phyloP scores from a whole-genome alignment of 2,113 vertebrate species.

The Falcunculus frontatus region DNA sequence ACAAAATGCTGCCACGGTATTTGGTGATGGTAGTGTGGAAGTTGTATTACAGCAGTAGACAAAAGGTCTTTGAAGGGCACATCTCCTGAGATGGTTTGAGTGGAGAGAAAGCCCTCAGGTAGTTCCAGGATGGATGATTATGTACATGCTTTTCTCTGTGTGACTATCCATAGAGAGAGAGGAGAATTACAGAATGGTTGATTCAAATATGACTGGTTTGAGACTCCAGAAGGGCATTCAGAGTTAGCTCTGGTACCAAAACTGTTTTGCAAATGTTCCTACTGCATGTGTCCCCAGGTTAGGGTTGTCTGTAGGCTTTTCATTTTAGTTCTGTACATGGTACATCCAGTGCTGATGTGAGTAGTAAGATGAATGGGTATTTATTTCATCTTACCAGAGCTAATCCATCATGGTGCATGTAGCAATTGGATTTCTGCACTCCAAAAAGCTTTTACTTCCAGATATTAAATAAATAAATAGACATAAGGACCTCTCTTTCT shows the following conservation, averaged over 20 bases:
- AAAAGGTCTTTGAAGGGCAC: background rate
- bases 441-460: conserved; percentile 47
- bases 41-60: background rate
- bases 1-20: background rate
- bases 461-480: conserved; percentile 64
- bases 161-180: background rate
- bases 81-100: background rate
- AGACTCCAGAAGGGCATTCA: background rate
- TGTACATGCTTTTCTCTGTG: background rate
- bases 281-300: background rate
- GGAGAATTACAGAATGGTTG: background rate
- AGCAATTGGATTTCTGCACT: conserved; percentile 51
- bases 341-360: background rate
- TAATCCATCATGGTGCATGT: conserved; percentile 65
- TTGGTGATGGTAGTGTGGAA: background rate
- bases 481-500: conserved; percentile 19
- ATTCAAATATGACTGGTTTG: background rate
- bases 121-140: background rate
- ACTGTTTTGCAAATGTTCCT: background rate
- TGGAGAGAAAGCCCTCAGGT: background rate
- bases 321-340: background rate
- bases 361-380: conserved; percentile 66
- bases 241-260: background rate
- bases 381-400: conserved; percentile 54
- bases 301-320: conserved; percentile 22